Base-by-base conservation (phyloP, 2,797 vertebrate genomes). In the Brachyalestes nurse region DNA sequence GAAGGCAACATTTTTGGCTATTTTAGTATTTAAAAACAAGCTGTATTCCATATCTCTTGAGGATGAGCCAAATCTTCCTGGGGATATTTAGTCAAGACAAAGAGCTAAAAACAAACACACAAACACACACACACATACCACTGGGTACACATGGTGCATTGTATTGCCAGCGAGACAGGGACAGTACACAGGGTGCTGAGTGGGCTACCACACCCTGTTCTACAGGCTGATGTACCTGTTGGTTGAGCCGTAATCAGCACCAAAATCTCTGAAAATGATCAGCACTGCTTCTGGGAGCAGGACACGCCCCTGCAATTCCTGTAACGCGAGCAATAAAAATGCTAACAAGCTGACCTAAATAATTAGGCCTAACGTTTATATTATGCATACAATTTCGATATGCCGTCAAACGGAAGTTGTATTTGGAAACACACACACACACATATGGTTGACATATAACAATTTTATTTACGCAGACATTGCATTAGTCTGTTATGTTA, bases 211-310 rank as follows among this genome's bases (percentile, higher is more conserved):
- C 70, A 73, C 81, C 81, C 69, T 38, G 13, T 21, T 72, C 28
- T 58, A 6, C 13, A 58, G 76, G 61, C 69, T 62, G 71, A 78
- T 61, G 75, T 58, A 82, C 75, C 80, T 82, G 61, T 34, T 67
- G 69, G 16, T 55, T 64, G 38, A 55, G 69, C 4, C 25, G 61
- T 23, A 57, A 66, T 55, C 61, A 55, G 42, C 55, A 38, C 2
- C 21, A 40, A 17, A 64, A 53, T 34, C 57, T 69, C 25, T 34
- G 1, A 61, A 57, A 42, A 67, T 66, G 28, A 53, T 66, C 47
- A 16, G 74, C 21, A 16, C 16, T 66, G 10, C 72, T 70, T 49
- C 55, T 45, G 53, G 5, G 21, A 69, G 13, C 28, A 70, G 49
- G 17, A 7, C 34, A 58, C 1, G 62, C 38, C 21, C 28, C 8